Percentiles rank a stretch among this genome's conserved stretches.
Evolutionary conservation across 2,797 vertebrate species (phyloP).

Genomic region (Hemibagrus guttatus): DNA sequence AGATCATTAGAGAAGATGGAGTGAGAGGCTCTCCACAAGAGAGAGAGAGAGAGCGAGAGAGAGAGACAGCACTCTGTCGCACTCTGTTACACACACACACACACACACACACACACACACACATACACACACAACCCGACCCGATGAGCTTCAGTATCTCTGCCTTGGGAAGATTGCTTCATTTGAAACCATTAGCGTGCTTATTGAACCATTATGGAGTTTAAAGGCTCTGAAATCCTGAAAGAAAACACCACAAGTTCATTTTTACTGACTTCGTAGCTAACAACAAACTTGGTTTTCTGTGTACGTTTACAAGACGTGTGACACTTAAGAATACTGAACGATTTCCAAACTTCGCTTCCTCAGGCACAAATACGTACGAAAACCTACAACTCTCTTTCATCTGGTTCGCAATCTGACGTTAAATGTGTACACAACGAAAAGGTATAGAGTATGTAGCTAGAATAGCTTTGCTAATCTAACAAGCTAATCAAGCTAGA

Average conservation of each 20-base stretch:
- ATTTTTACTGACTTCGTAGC: constrained; percentile 11
- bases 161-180: constrained; percentile 47
- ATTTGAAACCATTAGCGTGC: constrained; percentile 55
- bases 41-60: constrained; percentile 33
- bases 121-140: constrained; percentile 20
- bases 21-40: constrained; percentile 47
- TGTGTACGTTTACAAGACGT: too few species aligned
- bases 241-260: constrained; percentile 37
- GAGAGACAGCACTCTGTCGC: constrained; percentile 35
- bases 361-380: not conserved
- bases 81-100: not conserved
- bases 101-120: not conserved
- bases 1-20: constrained; percentile 56
- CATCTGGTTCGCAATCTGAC: not conserved
- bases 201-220: constrained; percentile 39
- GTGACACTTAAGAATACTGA: not conserved
- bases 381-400: not conserved
- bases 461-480: not conserved
- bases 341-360: not conserved
- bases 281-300: not conserved
- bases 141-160: constrained; percentile 46
- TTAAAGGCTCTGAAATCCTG: constrained; percentile 38
- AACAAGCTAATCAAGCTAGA: not conserved
- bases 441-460: not conserved
- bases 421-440: not conserved